Evolutionary conservation across 2,888 invertebrate species (phyloP).

Genomic region (Craniophora ligustri): DNA sequence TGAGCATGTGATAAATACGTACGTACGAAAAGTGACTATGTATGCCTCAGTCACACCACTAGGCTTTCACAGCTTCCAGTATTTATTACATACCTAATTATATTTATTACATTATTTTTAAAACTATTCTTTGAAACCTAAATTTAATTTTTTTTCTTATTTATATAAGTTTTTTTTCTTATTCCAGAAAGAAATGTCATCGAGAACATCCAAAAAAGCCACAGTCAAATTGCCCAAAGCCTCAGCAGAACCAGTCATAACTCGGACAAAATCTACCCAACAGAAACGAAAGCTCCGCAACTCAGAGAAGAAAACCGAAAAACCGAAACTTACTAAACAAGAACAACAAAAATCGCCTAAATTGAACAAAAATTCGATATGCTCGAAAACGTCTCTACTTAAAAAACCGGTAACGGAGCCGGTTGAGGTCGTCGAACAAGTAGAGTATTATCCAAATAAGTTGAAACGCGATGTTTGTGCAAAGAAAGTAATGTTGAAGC

Average conservation of each 20-base stretch:
- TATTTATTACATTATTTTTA: no score
- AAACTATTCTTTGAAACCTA: no score
- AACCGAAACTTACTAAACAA: slow-evolving; percentile 37
- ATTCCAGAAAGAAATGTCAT: slow-evolving; percentile 46
- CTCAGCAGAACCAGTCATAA: slow-evolving; percentile 63
- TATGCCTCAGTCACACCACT: no score
- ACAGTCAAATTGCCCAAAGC: slow-evolving; percentile 8
- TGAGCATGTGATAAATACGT: no score
- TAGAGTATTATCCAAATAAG: slow-evolving; percentile 71
- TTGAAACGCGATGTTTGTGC: slow-evolving; percentile 57
- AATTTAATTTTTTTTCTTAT: no score
- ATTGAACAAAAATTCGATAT: slow-evolving; percentile 20
- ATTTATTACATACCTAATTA: no score
- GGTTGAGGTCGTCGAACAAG: slow-evolving; percentile 22
- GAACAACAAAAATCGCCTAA: slow-evolving; percentile 41
- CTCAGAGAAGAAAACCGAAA: slow-evolving; percentile 19
- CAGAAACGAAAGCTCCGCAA: slow-evolving; percentile 54
- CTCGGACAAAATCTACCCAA: slow-evolving; percentile 66
- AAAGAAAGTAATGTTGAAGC: slow-evolving; percentile 67
- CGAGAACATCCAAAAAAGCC: slow-evolving; percentile 32
- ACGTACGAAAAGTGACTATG: no score
- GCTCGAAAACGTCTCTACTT: slow-evolving; percentile 31
- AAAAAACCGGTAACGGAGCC: slow-evolving; percentile 13
- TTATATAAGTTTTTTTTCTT: no score
- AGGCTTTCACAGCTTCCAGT: no score